Evolutionary conservation across 2,113 vertebrate genomes (phyloP).

Genomic region (Sapajus apella): DNA sequence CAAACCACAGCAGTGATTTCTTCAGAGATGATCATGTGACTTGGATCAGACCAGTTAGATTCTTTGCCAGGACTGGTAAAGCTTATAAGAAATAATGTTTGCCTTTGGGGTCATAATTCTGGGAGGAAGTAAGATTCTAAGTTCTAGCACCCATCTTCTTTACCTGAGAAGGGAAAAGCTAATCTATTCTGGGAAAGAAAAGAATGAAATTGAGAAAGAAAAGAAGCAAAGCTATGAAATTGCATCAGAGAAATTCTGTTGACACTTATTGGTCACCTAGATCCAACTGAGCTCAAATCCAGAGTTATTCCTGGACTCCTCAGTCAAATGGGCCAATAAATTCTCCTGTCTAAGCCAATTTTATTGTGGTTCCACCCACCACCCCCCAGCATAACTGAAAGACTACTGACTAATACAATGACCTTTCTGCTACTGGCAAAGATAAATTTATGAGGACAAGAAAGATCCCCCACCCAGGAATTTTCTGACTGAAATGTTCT

Average conservation of each 20-base stretch:
- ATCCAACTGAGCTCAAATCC: not conserved
- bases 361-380: not conserved
- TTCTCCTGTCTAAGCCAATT: not conserved
- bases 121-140: not conserved
- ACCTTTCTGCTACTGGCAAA: not conserved
- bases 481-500: conserved; percentile 44
- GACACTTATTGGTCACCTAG: not conserved
- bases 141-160: not conserved
- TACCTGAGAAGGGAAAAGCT: not conserved
- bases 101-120: not conserved
- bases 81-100: conserved; percentile 1
- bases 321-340: conserved; percentile 36
- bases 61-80: not conserved
- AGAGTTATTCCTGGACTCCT: not conserved
- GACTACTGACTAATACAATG: not conserved
- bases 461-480: not conserved
- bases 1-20: not conserved
- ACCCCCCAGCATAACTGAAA: not conserved
- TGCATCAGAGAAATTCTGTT: not conserved
- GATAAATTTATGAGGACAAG: conserved; percentile 10
- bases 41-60: not conserved
- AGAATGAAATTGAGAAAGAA: not conserved
- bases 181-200: not conserved
- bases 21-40: not conserved
- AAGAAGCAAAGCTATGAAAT: conserved; percentile 13